Conservation (phyloP, 2,888 invertebrate species). For the Epirrita christyi region DNA sequence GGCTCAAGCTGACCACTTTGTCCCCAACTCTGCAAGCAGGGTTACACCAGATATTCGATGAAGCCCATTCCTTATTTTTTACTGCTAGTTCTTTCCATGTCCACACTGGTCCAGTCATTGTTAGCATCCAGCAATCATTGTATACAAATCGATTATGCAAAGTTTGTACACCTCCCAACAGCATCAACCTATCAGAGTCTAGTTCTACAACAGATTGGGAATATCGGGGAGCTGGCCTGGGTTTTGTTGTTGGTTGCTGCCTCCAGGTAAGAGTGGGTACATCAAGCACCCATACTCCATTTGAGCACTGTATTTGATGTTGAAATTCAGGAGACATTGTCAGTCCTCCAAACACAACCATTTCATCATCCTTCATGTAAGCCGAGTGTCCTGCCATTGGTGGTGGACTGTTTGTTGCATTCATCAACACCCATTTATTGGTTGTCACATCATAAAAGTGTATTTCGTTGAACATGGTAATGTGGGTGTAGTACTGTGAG, state of each 20-base stretch:
- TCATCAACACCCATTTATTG: slow-evolving; percentile 91
- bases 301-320: slow-evolving; percentile 85
- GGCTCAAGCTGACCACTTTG: slow-evolving; percentile 90
- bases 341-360: slow-evolving; percentile 93
- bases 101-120: slow-evolving; percentile 90
- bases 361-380: slow-evolving; percentile 91
- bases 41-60: slow-evolving; percentile 96
- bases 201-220: slow-evolving; percentile 96
- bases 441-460: slow-evolving; percentile 93
- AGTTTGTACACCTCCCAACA: slow-evolving; percentile 95
- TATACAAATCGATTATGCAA: slow-evolving; percentile 90
- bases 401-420: slow-evolving; percentile 89
- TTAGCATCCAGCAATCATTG: slow-evolving; percentile 96
- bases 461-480: slow-evolving; percentile 95
- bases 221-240: slow-evolving; percentile 92
- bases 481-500: slow-evolving; percentile 93
- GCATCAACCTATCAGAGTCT: slow-evolving; percentile 90
- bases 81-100: slow-evolving; percentile 91
- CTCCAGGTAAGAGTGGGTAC: slow-evolving; percentile 91
- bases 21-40: slow-evolving; percentile 93
- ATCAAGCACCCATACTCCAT: slow-evolving; percentile 96
- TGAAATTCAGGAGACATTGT: slow-evolving; percentile 80
- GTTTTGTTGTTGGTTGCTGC: slow-evolving; percentile 88
- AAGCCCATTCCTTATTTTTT: slow-evolving; percentile 90
- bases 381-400: slow-evolving; percentile 97